Base-by-base conservation (phyloP, 2,888 invertebrate genomes). In the Drosophila cognata region DNA sequence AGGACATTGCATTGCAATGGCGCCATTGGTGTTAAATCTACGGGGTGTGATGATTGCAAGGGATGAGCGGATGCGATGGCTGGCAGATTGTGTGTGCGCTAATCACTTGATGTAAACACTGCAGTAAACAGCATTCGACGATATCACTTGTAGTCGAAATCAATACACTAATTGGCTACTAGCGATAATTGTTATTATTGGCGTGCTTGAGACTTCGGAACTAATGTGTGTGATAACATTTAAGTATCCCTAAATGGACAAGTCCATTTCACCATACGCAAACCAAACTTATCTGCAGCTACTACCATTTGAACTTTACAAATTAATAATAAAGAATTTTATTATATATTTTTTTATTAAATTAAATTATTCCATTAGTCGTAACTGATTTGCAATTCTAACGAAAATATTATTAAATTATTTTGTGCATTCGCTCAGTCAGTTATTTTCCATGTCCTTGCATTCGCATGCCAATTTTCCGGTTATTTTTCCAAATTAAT, bases 401-500 rank as follows among this genome's bases (percentile, higher is more conserved):
- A 59, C 63, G 43, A 69, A 75, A 81, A 84, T 82, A 69, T 82
- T 78, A 57, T 71, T 62, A 57, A 71, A 71, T 64, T 64, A 75
- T 53, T 67, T 66, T 46, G 31, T 50, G n/a, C 55, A 16, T 43
- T 10, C 29, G 5, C 29, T 25, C 35, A 71, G 13, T 58, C 70
- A 38, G 18, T 21, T 46, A 78, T 71, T 69, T 67, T 55, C 7
- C 60, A 13, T 38, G 35, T 35, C n/a, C 36, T 5, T 52, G 52
- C 53, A 25, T 65, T 31, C 16, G 51, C 29, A 41, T 46, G 25
- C 11, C 51, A 31, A 48, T 64, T 78, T 53, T 61, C 33, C n/a
- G 28, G 46, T 56, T 68, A 70, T 74, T 79, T 79, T 68, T 46
- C 25, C 67, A 82, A 82, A 85, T 82, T 85, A 82, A 72, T 80